phyloP scores from a whole-genome alignment of 2,113 vertebrate genomes.

The Sphyrna mokarran region DNA sequence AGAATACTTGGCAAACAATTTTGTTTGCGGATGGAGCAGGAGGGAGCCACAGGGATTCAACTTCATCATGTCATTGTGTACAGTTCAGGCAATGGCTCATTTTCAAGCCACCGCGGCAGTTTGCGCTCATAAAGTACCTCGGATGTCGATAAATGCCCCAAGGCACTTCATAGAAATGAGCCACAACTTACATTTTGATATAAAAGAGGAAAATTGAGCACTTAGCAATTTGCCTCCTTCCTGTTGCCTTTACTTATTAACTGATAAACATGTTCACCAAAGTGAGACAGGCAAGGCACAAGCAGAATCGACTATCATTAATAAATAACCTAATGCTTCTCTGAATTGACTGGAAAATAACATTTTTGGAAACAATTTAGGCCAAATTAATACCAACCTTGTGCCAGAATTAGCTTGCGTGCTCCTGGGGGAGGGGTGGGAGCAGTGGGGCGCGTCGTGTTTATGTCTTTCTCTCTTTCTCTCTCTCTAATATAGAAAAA shows the following conservation, averaged over 20 bases:
- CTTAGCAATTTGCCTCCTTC: not conserved
- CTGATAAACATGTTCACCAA: not conserved
- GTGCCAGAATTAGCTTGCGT: not conserved
- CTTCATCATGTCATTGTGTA: not conserved
- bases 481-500: not conserved
- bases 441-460: not conserved
- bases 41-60: not conserved
- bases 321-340: not conserved
- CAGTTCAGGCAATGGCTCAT: not conserved
- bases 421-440: not conserved
- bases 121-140: not conserved
- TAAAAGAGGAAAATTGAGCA: conserved; percentile 17
- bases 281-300: not conserved
- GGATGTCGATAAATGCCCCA: not conserved
- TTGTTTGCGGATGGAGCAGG: not conserved
- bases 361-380: conserved; percentile 10
- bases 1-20: not conserved
- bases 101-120: not conserved
- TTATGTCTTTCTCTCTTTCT: not conserved
- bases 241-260: not conserved
- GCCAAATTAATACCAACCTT: not conserved
- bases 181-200: not conserved
- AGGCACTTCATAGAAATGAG: not conserved
- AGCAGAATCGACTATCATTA: not conserved
- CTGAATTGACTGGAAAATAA: not conserved